A percentile compares a stretch with the other conserved stretches of the same genome.
Evolutionary conservation across 2,797 vertebrate genomes (phyloP).

Genomic region (Myotis pilosus): DNA sequence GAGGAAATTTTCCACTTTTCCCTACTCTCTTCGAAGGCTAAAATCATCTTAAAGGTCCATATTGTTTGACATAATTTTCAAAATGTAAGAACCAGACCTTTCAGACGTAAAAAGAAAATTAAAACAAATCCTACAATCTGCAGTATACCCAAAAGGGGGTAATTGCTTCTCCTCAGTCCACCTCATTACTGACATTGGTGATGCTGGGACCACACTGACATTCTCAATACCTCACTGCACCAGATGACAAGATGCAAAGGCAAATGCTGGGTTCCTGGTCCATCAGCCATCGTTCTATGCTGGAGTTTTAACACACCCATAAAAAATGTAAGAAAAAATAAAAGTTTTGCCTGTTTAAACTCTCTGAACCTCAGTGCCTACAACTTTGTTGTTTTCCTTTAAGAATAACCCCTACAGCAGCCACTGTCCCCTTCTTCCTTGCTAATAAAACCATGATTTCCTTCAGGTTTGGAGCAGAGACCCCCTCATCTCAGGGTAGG

Average conservation of each 20-base stretch:
- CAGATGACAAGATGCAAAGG: not conserved
- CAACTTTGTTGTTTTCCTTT: not conserved
- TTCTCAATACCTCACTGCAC: not conserved
- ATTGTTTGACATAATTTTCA: not conserved
- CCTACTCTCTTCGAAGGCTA: not conserved
- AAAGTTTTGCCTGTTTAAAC: not conserved
- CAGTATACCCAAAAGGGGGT: not conserved
- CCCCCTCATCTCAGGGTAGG: not conserved
- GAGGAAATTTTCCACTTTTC: not conserved
- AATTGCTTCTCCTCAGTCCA: not conserved
- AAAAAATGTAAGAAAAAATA: not conserved
- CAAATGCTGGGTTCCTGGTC: not conserved
- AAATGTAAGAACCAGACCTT: slow-evolving; percentile 16
- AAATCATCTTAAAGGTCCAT: not conserved
- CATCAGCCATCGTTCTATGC: not conserved
- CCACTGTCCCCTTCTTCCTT: not conserved
- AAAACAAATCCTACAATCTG: not conserved
- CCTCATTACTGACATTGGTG: not conserved
- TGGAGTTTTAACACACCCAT: not conserved
- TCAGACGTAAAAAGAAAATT: slow-evolving; percentile 16
- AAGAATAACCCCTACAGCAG: not conserved
- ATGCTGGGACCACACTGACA: not conserved
- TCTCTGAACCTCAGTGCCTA: not conserved
- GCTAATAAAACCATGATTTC: not conserved
- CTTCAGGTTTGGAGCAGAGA: not conserved